Conservation (phyloP, 1,140 invertebrate genomes). For the Potamilus streckersoni region DNA sequence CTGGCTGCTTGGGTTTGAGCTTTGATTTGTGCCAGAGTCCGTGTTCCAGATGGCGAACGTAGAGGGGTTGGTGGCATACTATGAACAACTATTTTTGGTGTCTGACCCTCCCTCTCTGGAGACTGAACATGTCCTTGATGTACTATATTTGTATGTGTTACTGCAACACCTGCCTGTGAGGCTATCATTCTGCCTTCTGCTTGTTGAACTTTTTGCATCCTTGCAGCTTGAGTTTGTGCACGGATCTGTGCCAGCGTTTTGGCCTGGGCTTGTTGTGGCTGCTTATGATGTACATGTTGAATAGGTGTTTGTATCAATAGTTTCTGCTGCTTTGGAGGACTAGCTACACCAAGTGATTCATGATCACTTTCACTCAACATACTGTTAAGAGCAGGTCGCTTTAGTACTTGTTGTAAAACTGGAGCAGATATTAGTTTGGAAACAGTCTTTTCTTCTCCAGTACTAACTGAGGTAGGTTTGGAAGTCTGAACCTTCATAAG, state of each 20-base stretch:
- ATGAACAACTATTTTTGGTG: conserved; percentile 5
- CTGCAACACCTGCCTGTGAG: conserved; percentile 11
- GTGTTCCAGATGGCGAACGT: conserved; percentile 40
- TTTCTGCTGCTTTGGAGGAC: conserved; percentile 36
- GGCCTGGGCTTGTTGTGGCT: conserved; percentile 44
- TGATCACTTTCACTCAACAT: conserved; percentile 12
- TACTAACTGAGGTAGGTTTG: conserved; percentile 3
- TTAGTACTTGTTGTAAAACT: conserved; percentile 6
- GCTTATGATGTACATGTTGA: conserved; percentile 9
- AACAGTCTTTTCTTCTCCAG: conserved; percentile 27
- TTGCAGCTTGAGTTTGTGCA: conserved; percentile 48
- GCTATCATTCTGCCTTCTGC: conserved; percentile 12
- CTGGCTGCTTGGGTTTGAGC: conserved; percentile 58
- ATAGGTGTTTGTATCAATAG: conserved; percentile 4
- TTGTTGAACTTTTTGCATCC: conserved; percentile 35
- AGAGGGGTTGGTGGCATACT: conserved; percentile 15
- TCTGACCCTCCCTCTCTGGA: background rate
- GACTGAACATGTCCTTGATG: background rate
- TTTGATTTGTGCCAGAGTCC: conserved; percentile 64
- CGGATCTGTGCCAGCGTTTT: conserved; percentile 56
- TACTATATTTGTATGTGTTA: background rate
- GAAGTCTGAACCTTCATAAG: conserved; percentile 37
- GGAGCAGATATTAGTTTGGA: conserved; percentile 1
- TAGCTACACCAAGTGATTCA: conserved; percentile 12
- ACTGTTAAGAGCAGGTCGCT: conserved; percentile 12